Evolutionary conservation across 2,797 vertebrate species (phyloP).

Genomic region (Dromococcyx pavoninus): DNA sequence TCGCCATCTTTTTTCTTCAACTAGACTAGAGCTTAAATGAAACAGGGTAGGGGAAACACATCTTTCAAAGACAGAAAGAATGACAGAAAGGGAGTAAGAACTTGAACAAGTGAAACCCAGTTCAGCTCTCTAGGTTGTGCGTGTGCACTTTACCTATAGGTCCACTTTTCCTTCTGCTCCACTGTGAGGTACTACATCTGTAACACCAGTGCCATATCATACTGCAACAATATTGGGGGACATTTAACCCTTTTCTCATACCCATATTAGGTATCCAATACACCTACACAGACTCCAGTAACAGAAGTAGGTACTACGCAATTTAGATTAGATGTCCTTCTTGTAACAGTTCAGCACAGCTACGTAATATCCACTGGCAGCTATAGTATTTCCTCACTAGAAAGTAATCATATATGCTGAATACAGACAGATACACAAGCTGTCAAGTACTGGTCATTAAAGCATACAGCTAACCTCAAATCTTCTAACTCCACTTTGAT

Average conservation of each 20-base stretch:
- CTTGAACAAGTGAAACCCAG: background rate
- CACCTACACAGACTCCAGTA: constrained; percentile 40
- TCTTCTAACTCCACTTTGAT: constrained; percentile 68
- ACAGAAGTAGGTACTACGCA: constrained; percentile 40
- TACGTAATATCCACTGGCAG: constrained; percentile 58
- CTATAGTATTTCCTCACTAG: constrained; percentile 64
- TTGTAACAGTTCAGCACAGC: constrained; percentile 64
- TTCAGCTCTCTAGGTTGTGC: background rate
- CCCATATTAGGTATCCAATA: constrained; percentile 57
- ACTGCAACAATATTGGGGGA: background rate
- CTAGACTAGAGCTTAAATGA: background rate
- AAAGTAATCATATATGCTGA: constrained; percentile 58
- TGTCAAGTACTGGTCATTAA: constrained; percentile 88
- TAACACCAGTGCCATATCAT: constrained; percentile 35
- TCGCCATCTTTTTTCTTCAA: background rate
- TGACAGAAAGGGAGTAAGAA: background rate
- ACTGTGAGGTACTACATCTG: constrained; percentile 20
- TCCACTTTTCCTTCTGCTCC: constrained; percentile 41
- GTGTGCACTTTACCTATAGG: background rate
- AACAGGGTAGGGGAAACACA: background rate
- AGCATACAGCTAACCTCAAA: constrained; percentile 88
- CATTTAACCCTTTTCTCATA: constrained; percentile 11
- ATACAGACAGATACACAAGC: constrained; percentile 63
- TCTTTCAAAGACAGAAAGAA: background rate
- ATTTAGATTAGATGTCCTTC: constrained; percentile 29